Conservation (phyloP, 1,140 invertebrate species). For the Luehdorfia chinensis region DNA sequence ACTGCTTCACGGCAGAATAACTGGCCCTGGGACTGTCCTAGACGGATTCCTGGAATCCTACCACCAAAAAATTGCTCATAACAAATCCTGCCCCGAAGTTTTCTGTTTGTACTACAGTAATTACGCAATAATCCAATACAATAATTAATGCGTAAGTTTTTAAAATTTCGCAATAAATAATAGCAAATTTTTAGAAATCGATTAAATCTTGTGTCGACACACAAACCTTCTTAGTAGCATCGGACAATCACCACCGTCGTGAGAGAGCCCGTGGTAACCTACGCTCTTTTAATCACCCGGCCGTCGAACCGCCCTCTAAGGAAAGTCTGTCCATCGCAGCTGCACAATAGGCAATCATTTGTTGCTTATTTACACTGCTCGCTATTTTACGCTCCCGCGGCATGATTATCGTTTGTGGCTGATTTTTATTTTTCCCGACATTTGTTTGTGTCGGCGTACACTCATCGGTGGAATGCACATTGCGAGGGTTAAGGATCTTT, state of each 20-base stretch:
- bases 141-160: no score
- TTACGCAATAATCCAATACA: no score
- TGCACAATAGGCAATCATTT: constrained; percentile 5
- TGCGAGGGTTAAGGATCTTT: no score
- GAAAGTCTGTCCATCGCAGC: constrained; percentile 9
- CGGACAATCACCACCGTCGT: constrained; percentile 7
- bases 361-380: constrained; percentile 6
- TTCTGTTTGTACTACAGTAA: no score
- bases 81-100: no score
- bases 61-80: no score
- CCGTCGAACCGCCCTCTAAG: constrained; percentile 3
- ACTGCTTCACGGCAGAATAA: no score
- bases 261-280: background rate
- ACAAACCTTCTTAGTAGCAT: background rate
- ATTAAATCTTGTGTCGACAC: constrained; percentile 2
- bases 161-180: no score
- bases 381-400: background rate
- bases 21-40: no score
- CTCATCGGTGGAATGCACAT: no score
- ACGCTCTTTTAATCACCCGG: constrained; percentile 6
- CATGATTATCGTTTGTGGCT: background rate
- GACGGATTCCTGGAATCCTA: no score
- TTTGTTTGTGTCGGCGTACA: background rate
- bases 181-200: no score
- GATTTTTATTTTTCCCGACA: background rate